Conservation (phyloP, 1,140 invertebrate genomes). For the Cherax destructor region DNA sequence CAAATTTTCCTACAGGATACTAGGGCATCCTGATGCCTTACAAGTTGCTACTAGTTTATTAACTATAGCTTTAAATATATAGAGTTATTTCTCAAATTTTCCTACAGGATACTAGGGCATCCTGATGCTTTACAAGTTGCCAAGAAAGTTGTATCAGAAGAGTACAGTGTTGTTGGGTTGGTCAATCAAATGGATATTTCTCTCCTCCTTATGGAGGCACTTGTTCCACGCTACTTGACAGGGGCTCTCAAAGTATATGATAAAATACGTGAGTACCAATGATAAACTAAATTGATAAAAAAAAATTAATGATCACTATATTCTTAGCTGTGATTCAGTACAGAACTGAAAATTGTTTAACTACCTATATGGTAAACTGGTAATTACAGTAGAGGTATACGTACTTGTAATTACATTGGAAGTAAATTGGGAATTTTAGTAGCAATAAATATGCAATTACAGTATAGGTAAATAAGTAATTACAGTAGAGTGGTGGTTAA, state of each 20-base stretch:
- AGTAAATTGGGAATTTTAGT: no score
- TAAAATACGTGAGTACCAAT: conserved; percentile 42
- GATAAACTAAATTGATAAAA: no score
- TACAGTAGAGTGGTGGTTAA: no score
- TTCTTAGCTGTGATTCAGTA: no score
- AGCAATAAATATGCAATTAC: no score
- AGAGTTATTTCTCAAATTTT: not conserved
- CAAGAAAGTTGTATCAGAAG: conserved; percentile 42
- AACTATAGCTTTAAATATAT: not conserved
- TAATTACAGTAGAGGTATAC: no score
- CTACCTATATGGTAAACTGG: no score
- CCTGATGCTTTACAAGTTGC: conserved; percentile 34
- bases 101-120: conserved; percentile 40
- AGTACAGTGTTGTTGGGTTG: conserved; percentile 59
- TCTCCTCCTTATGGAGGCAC: conserved; percentile 40
- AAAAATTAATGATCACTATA: no score
- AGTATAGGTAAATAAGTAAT: no score
- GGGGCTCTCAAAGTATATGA: conserved; percentile 28
- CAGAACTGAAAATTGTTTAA: no score
- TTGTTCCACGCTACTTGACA: conserved; percentile 36
- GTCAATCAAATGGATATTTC: conserved; percentile 44
- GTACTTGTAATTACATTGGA: no score
- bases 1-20: conserved; percentile 25
- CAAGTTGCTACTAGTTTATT: conserved; percentile 17
- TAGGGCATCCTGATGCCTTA: conserved; percentile 24